phyloP scores from a whole-genome alignment of 1,140 invertebrate species.

The Achatina immaculata region DNA sequence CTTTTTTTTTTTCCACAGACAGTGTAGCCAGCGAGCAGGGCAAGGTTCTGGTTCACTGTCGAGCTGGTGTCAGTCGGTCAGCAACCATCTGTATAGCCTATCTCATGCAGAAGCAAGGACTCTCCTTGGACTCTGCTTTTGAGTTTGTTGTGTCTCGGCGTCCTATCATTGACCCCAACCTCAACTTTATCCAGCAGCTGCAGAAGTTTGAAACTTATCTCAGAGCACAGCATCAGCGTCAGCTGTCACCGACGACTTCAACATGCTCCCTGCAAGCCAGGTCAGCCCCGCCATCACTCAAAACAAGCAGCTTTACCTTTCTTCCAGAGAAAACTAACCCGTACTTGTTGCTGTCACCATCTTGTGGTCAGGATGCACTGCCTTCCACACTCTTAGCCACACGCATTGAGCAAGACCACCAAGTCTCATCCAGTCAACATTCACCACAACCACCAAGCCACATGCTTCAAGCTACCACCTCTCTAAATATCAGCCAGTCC shows the following conservation, averaged over 20 bases:
- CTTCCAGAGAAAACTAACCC: not conserved
- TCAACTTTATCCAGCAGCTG: conserved; percentile 77
- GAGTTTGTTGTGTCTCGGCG: conserved; percentile 86
- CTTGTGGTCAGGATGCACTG: too few species aligned
- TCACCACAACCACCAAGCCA: too few species aligned
- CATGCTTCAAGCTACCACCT: not conserved
- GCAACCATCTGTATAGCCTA: conserved; percentile 96
- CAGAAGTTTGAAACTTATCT: conserved; percentile 72
- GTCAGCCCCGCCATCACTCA: not conserved
- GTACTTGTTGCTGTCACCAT: too few species aligned
- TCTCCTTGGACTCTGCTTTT: conserved; percentile 88
- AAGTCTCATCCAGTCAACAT: not conserved
- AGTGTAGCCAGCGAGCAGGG: conserved; percentile 81
- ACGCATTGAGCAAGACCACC: conserved; percentile 22
- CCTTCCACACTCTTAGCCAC: not conserved
- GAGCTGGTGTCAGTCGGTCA: conserved; percentile 92
- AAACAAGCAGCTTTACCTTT: not conserved
- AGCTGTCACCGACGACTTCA: not conserved
- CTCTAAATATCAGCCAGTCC: not conserved
- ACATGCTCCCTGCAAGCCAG: not conserved
- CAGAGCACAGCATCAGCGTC: not conserved
- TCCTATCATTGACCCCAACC: conserved; percentile 90
- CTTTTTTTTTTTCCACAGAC: conserved; percentile 77
- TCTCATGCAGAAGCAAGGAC: conserved; percentile 87
- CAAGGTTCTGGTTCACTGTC: conserved; percentile 92